Percentiles rank a stretch among this genome's conserved stretches.
Evolutionary conservation across 2,797 vertebrate species (phyloP).

Genomic region (Dicrostonyx torquatus): DNA sequence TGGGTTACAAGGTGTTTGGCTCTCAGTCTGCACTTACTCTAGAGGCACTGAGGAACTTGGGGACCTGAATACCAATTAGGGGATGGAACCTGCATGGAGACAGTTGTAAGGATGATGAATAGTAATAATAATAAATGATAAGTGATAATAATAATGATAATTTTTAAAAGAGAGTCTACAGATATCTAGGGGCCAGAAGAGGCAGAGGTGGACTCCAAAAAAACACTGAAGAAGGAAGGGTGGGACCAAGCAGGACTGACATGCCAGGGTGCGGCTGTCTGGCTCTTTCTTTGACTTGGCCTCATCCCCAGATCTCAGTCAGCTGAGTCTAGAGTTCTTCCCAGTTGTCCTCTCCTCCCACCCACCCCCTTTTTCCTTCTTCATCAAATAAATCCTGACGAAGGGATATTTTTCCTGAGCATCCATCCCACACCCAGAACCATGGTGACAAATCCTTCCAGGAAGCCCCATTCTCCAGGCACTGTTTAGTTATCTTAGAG

Average conservation of each 20-base stretch:
- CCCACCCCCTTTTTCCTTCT: background rate
- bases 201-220: background rate
- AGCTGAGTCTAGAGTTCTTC: background rate
- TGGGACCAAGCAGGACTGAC: background rate
- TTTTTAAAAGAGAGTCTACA: background rate
- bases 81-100: too few relatives aligned
- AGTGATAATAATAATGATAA: too few relatives aligned
- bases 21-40: background rate
- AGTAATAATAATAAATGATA: too few relatives aligned
- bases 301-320: background rate
- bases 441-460: background rate
- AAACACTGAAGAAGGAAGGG: slow-evolving; percentile 4
- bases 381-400: background rate
- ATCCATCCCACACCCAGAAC: background rate
- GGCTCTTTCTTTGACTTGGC: background rate
- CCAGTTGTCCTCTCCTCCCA: background rate
- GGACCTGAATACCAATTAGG: background rate
- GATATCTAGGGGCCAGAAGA: background rate
- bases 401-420: slow-evolving; percentile 35
- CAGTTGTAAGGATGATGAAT: background rate
- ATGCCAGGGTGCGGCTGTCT: background rate
- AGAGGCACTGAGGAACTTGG: background rate
- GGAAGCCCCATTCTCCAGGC: background rate
- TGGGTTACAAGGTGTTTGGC: background rate
- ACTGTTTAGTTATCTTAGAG: background rate